Percentiles rank a stretch among this genome's conserved stretches.
Conservation (phyloP, 2,113 vertebrate species). For the Entelurus aequoreus region DNA sequence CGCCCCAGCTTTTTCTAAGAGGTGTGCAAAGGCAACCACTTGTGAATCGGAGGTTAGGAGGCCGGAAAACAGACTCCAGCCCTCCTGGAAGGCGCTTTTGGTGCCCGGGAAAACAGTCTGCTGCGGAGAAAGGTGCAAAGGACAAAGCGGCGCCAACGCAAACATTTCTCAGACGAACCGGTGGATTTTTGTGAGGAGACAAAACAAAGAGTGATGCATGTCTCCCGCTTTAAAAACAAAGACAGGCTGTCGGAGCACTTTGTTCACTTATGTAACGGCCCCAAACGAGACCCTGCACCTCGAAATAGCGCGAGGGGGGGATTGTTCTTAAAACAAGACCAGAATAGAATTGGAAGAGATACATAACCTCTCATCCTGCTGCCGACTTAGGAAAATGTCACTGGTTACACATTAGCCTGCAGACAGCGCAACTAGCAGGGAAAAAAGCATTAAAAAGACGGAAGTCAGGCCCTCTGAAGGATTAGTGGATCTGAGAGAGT, state of each 20-base stretch:
- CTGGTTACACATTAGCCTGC: conserved; percentile 9
- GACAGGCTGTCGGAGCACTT: conserved; percentile 23
- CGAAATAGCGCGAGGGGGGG: conserved; percentile 60
- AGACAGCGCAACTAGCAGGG: neutral
- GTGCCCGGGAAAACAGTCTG: conserved; percentile 40
- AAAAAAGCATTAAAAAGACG: conserved; percentile 29
- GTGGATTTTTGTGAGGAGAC: neutral
- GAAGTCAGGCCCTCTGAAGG: conserved; percentile 32
- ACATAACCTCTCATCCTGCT: neutral
- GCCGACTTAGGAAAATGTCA: conserved; percentile 1
- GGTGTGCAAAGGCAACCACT: conserved; percentile 44
- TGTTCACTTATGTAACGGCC: conserved; percentile 61
- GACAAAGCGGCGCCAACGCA: conserved; percentile 43
- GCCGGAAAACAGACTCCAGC: conserved; percentile 35
- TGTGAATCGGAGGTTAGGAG: conserved; percentile 32
- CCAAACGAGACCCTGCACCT: conserved; percentile 39
- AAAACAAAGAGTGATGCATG: too few relatives aligned
- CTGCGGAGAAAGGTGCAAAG: conserved; percentile 46
- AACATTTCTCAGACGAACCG: conserved; percentile 19
- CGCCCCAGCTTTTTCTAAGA: conserved; percentile 37
- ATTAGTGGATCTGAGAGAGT: conserved; percentile 31
- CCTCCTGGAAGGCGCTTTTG: conserved; percentile 30
- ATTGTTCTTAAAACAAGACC: conserved; percentile 68
- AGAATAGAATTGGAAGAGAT: conserved; percentile 50
- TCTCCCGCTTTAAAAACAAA: neutral